A percentile compares a stretch with the other conserved stretches of the same genome.
Evolutionary conservation across 1,140 invertebrate species (phyloP).

Genomic region (Drosophila arawakana): DNA sequence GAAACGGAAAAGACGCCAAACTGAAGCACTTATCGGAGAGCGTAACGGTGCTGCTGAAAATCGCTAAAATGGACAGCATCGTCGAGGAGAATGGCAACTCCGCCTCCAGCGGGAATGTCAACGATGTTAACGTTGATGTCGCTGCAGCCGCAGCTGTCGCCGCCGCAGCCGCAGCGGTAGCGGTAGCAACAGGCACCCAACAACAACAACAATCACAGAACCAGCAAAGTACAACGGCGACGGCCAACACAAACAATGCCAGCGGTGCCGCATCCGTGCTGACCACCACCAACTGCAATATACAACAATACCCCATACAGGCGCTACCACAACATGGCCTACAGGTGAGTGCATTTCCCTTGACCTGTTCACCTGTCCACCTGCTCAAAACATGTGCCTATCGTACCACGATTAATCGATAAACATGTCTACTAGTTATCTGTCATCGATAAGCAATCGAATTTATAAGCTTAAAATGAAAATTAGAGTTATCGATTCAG

Average conservation of each 20-base stretch:
- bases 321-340: constrained; percentile 68
- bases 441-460: too few species aligned
- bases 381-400: neutral
- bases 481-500: too few species aligned
- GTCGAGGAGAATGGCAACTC: constrained; percentile 93
- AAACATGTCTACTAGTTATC: too few species aligned
- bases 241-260: constrained; percentile 61
- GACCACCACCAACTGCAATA: constrained; percentile 77
- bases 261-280: constrained; percentile 66
- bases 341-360: constrained; percentile 57
- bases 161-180: constrained; percentile 72
- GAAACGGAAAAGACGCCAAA: constrained; percentile 78
- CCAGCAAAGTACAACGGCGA: constrained; percentile 76
- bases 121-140: constrained; percentile 80
- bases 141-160: constrained; percentile 85
- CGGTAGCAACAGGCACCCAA: constrained; percentile 50
- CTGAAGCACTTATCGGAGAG: constrained; percentile 84
- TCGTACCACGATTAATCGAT: too few species aligned
- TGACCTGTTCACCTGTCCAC: neutral
- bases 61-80: constrained; percentile 92
- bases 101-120: constrained; percentile 84
- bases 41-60: constrained; percentile 84
- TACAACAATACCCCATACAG: constrained; percentile 79
- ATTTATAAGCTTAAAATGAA: too few species aligned
- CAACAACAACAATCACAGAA: constrained; percentile 71